Conservation (phyloP, 2,113 vertebrate genomes). For the Sturnus vulgaris region DNA sequence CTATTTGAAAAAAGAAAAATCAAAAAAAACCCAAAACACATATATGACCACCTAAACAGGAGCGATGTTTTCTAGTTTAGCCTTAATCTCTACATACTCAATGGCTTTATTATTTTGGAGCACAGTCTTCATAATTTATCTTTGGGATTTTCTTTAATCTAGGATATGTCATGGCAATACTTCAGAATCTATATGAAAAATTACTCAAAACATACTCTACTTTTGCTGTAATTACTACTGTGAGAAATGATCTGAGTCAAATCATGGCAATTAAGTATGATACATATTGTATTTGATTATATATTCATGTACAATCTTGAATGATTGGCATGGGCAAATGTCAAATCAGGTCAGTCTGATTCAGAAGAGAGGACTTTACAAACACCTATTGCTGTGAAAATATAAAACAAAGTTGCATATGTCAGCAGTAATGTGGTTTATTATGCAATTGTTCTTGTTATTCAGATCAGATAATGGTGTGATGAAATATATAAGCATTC, state of each 20-base stretch:
- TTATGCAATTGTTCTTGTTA: slow-evolving; percentile 77
- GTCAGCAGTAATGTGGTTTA: slow-evolving; percentile 75
- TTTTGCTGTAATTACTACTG: slow-evolving; percentile 7
- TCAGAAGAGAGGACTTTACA: not conserved
- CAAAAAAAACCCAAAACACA: too few relatives aligned
- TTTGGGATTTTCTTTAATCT: not conserved
- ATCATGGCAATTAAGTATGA: not conserved
- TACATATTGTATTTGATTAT: not conserved
- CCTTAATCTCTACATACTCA: not conserved
- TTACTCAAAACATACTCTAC: not conserved
- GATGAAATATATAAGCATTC: slow-evolving; percentile 76
- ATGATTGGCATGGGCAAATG: not conserved
- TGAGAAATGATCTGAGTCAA: slow-evolving; percentile 4
- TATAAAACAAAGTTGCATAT: slow-evolving; percentile 68
- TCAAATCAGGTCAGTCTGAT: not conserved
- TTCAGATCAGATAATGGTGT: slow-evolving; percentile 72
- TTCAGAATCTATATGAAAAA: not conserved
- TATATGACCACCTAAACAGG: not conserved
- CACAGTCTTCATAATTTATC: not conserved
- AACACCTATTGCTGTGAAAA: slow-evolving; percentile 24
- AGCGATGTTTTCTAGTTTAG: not conserved
- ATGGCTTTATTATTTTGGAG: not conserved
- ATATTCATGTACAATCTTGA: not conserved
- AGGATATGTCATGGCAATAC: not conserved
- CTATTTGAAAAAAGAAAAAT: not conserved